phyloP scores from a whole-genome alignment of 92 coral and sea anemone genomes.

The Phenganax subtilis region DNA sequence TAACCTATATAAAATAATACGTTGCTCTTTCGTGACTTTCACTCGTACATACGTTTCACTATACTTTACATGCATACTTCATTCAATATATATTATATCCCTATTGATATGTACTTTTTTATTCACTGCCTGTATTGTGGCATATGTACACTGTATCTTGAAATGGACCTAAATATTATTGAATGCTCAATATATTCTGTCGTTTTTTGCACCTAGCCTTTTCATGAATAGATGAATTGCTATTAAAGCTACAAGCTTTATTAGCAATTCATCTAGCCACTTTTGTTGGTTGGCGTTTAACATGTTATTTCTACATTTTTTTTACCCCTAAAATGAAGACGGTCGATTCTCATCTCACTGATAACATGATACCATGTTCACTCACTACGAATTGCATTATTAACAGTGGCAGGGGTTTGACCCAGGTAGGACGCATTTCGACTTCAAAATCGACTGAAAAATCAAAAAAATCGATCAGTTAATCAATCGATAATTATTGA shows the following conservation, averaged over 20 bases:
- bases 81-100: too few relatives aligned
- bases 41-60: not conserved
- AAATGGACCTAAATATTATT: too few relatives aligned
- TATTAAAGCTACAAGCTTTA: not conserved
- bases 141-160: too few relatives aligned
- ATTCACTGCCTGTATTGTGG: too few relatives aligned
- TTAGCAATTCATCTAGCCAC: not conserved
- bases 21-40: slow-evolving; percentile 39
- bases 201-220: too few relatives aligned
- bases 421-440: not conserved
- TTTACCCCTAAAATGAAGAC: not conserved
- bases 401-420: not conserved
- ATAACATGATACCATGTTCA: slow-evolving; percentile 38
- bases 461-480: not conserved
- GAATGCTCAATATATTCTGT: too few relatives aligned
- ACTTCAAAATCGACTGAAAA: not conserved
- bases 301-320: not conserved
- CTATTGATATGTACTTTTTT: too few relatives aligned
- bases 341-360: slow-evolving; percentile 31
- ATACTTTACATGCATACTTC: too few relatives aligned
- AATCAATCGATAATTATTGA: not conserved
- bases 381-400: not conserved
- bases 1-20: not conserved
- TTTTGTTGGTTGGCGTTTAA: not conserved
- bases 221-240: too few relatives aligned